Base-by-base conservation (phyloP, 2,888 invertebrate genomes). In the Drosophila silvestris region DNA sequence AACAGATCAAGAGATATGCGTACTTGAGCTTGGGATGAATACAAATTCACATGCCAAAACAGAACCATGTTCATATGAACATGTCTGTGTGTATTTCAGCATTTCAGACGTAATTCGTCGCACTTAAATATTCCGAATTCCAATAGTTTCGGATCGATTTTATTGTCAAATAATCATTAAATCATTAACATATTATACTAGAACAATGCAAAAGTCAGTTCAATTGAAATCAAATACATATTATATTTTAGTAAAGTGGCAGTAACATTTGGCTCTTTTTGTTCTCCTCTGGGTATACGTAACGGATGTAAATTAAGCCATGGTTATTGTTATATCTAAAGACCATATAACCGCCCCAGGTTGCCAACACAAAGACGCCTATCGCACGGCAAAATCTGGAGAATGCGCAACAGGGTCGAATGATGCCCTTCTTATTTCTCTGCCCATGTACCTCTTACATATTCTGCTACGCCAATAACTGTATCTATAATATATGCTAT, bases 341-440 rank as follows among this genome's bases (percentile, higher is more conserved):
- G 3, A 90, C 87, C 2, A 92, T 92, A 67, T 92, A 93, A 47
- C 92, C 92, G 67, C 93, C 92, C 92, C 92, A 93, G 2, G 93
- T 92, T 1, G 92, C 92, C 92, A 93, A 92, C 0, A 86, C 83
- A 30, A 92, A 83, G 35, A 92, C 86, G 33, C 93, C 91, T 79
- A 93, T 92, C 14, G 92, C 89, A 74, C 91, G 92, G 39, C 90
- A 91, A 69, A 92, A 90, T 89, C 74, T 85, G 82, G 32, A 89
- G 90, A 26, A 89, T 83, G 47, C 85, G 78, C 12, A 91, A 68
- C 32, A 90, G 76, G 5, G 92, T 92, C 32, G 93, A 93, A 77
- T 93, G 93, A 33, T 87, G 85, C 41, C 7, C 33, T 75, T 39
- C 74, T 74, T 74, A 74, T 80, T 83, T 3, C 59, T 74, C 66